Percentiles rank a stretch among this genome's conserved stretches.
These are phyloP conservation scores for Turnix velox DNA, from an alignment of 2,113 vertebrate genomes.

Conservation along the genomic window DNA sequence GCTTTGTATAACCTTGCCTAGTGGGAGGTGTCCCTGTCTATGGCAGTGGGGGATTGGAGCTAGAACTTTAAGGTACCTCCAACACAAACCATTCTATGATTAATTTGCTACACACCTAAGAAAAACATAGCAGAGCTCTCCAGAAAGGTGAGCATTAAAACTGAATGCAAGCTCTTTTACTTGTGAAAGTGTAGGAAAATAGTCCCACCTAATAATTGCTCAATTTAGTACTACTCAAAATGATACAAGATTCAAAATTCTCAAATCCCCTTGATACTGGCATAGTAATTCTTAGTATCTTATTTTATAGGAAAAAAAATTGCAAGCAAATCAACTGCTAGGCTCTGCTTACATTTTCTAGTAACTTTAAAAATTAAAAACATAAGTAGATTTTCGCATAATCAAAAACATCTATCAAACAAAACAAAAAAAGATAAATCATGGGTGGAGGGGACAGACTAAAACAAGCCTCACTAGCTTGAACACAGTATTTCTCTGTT, in stretches of 20 bases:
- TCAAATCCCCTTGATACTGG: not conserved
- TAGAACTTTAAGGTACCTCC: too few relatives aligned
- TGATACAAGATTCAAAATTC: not conserved
- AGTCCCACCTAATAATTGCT: not conserved
- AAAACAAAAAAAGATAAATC: not conserved
- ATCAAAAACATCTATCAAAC: not conserved
- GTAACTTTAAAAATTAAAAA: not conserved
- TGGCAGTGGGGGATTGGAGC: too few relatives aligned
- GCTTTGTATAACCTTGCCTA: too few relatives aligned
- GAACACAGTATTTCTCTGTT: not conserved
- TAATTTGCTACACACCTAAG: not conserved
- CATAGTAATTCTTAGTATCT: not conserved
- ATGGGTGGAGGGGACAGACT: not conserved
- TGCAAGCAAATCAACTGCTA: not conserved
- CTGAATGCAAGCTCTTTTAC: not conserved
- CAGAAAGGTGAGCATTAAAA: not conserved
- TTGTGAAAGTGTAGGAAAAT: not conserved
- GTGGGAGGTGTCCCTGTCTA: too few relatives aligned
- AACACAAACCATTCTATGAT: too few relatives aligned
- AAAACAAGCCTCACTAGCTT: not conserved
- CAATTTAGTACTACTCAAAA: not conserved
- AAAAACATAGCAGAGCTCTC: not conserved
- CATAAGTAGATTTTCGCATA: not conserved
- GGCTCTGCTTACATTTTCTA: not conserved
- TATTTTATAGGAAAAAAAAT: not conserved